Conservation (phyloP, 2,888 invertebrate genomes). For the Timandra comae region DNA sequence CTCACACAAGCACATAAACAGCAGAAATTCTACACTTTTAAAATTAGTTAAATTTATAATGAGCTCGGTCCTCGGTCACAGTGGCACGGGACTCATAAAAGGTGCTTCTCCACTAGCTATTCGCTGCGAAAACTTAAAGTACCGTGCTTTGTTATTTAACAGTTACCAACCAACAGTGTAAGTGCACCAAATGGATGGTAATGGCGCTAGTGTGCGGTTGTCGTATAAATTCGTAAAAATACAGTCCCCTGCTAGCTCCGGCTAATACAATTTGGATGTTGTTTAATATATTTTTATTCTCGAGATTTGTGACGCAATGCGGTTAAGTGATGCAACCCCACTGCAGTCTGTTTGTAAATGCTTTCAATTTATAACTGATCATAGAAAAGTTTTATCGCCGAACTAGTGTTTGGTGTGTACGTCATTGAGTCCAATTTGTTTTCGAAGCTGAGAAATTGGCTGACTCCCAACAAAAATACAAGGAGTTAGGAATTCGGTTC, state of each 20-base stretch:
- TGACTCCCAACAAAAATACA: background rate
- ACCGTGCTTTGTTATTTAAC: constrained; percentile 37
- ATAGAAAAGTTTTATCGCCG: background rate
- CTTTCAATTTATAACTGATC: background rate
- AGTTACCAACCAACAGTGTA: constrained; percentile 20
- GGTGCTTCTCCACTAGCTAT: constrained; percentile 19
- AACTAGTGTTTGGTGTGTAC: background rate
- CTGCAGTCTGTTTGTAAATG: constrained; percentile 1
- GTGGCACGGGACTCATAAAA: constrained; percentile 12
- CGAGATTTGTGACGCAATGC: constrained; percentile 14
- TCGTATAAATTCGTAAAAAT: constrained; percentile 29
- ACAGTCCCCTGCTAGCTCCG: constrained; percentile 9
- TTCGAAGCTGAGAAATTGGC: background rate
- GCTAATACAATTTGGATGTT: constrained; percentile 19
- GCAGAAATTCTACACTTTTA: constrained; percentile 25
- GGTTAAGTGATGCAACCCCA: constrained; percentile 8
- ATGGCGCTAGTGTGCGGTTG: constrained; percentile 26
- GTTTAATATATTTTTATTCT: constrained; percentile 12
- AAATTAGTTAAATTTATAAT: constrained; percentile 33
- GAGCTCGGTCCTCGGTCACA: constrained; percentile 7
- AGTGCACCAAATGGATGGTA: constrained; percentile 44
- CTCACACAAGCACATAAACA: constrained; percentile 16
- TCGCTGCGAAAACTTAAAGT: constrained; percentile 22
- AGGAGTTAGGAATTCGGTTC: too few species aligned
- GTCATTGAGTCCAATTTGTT: background rate